Base-by-base conservation (phyloP, 92 coral and sea anemone species). In the Pocillopora grandis region DNA sequence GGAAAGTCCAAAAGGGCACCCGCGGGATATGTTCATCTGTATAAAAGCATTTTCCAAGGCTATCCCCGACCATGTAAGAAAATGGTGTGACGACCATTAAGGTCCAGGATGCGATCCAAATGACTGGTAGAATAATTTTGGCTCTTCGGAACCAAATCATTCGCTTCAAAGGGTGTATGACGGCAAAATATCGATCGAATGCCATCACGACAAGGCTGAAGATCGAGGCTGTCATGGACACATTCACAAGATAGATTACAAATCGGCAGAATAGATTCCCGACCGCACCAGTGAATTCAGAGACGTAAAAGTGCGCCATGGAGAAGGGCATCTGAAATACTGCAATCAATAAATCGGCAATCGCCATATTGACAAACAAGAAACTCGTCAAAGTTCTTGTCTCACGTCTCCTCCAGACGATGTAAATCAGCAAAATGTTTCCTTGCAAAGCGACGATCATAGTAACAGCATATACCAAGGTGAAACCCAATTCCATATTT, bases 361-460 rank as follows among this genome's bases (percentile, higher is more conserved):
- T 42, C 10, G 72, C 72, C 72, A 68, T 68, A 49, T 68, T 68
- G 9, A 68, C 72, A 9, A 68, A 68, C 72, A 68, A 31, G 72
- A 68, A 68, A 19, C 72, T 68, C 6, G 72, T 68, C 18, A 68
- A 49, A 2, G 72, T 31, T 35, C 72, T 20, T 12, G 36, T 49
- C 5, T 68, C 52, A 68, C 48, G 72, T 33, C 12, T 68, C 72
- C 27, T 68, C 72, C 72, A 68, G 48, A 68, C 72, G 52, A 68
- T 68, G 72, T 68, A 68, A 10, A 68, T 68, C 2, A 68, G 48
- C 9, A 68, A 49, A 2, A 23, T 33, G 52, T 68, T 68, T 13
- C 72, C 72, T 49, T 31, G 19, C 52, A 68, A 68, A 49, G 72
- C 33, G 8, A 27, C 55, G 16, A 68, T 19, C 12, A 68, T n/a